A percentile compares a stretch with the other conserved stretches of the same genome.
Conservation (phyloP, 2,113 vertebrate species). For the Pleuronectes platessa region DNA sequence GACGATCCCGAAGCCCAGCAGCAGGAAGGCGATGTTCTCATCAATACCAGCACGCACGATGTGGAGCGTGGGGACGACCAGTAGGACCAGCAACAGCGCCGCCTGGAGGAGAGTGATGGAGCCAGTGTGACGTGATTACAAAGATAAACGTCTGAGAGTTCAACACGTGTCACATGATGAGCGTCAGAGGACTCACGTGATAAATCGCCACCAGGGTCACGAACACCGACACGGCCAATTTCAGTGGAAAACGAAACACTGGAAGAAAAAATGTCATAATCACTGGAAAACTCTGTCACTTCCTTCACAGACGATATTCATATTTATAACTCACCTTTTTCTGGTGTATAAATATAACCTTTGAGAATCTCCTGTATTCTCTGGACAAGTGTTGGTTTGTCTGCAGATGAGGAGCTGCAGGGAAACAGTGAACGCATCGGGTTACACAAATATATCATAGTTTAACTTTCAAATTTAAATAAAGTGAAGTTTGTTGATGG, state of each 20-base stretch:
- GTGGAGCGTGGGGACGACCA: slow-evolving; percentile 85
- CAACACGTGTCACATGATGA: too few species aligned
- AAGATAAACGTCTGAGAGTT: background rate
- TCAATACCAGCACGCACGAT: slow-evolving; percentile 86
- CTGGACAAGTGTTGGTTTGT: slow-evolving; percentile 60
- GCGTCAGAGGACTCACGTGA: slow-evolving; percentile 81
- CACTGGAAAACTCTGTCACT: too few species aligned
- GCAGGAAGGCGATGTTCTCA: slow-evolving; percentile 86
- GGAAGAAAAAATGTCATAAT: slow-evolving; percentile 1
- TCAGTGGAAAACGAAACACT: slow-evolving; percentile 89
- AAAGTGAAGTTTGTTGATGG: too few species aligned
- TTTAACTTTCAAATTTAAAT: too few species aligned
- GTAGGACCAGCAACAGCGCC: slow-evolving; percentile 84
- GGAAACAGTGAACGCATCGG: slow-evolving; percentile 1
- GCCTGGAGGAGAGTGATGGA: slow-evolving; percentile 73
- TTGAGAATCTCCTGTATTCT: slow-evolving; percentile 67
- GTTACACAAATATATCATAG: too few species aligned
- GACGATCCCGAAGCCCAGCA: slow-evolving; percentile 88
- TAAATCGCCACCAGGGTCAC: slow-evolving; percentile 84
- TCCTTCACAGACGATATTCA: too few species aligned
- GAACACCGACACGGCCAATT: slow-evolving; percentile 82
- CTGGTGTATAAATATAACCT: slow-evolving; percentile 75
- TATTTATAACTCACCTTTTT: slow-evolving; percentile 66
- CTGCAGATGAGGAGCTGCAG: slow-evolving; percentile 48
- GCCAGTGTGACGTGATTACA: background rate